Base-by-base conservation (phyloP, 1,140 invertebrate species). In the Drosophila pruinosa region DNA sequence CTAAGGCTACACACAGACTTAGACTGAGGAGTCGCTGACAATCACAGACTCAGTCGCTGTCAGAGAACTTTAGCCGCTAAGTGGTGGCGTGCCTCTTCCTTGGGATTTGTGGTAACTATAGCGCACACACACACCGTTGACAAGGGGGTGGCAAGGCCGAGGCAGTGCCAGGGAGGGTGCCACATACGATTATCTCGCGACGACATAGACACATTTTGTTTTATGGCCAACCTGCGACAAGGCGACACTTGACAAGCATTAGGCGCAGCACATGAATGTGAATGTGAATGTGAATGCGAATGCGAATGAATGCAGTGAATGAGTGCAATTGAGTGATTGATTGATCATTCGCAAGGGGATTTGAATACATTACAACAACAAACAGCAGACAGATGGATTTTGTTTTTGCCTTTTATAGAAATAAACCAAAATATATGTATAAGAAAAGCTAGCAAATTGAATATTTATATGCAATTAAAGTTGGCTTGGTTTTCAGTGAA, bases 41-140 rank as follows among this genome's bases (percentile, higher is more conserved):
- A 78, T 78, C 78, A 81, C 78, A 72, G 78, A 53, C 72, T n/a
- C 39, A 31, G 56, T 31, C 24, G 54, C 24, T 79, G 77, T 79
- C 77, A 80, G 38, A 67, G 45, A 67, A 58, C 72, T 57, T 81
- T 64, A 52, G 69, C 47, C 74, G 72, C 69, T 80, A 80, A 80
- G 78, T 80, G 78, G 62, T 57, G 78, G 62, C 56, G 31, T 52
- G 75, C 68, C 72, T 59, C 61, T 61, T 68, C 36, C 21, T 36
- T 12, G 31, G 34, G 64, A 76, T 59, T 76, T 56, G 19, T 8
- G 17, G 26, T 45, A 53, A 12, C 28, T n/a, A n/a, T n/a, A n/a
- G n/a, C n/a, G n/a, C n/a, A n/a, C n/a, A n/a, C n/a, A n/a, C n/a
- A n/a, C n/a, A n/a, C n/a, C n/a, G n/a, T 70, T 21, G 52, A 36